phyloP scores from a whole-genome alignment of 2,113 vertebrate genomes.

The Apaloderma vittatum region DNA sequence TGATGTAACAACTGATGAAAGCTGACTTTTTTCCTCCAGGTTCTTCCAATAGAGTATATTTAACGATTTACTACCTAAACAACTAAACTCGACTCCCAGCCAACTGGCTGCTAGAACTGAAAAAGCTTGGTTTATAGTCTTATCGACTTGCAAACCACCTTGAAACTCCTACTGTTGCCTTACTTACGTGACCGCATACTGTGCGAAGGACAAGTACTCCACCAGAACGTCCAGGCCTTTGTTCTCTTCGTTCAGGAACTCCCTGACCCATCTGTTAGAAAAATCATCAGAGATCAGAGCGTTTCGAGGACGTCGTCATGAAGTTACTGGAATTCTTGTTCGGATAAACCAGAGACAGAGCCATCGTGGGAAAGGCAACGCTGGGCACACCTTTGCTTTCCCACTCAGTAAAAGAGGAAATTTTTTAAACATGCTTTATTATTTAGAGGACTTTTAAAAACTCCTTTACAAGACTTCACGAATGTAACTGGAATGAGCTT shows the following conservation, averaged over 20 bases:
- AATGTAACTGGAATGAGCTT: neutral
- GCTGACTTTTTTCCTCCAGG: neutral
- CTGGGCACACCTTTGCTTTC: neutral
- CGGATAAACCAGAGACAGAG: neutral
- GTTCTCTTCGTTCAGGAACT: constrained; percentile 98
- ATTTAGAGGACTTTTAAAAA: neutral
- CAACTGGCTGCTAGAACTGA: neutral
- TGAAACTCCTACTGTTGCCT: neutral
- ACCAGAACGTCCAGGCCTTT: constrained; percentile 97
- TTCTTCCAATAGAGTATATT: neutral
- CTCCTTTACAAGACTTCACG: neutral
- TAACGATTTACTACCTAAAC: neutral
- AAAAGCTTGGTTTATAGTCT: fast-evolving
- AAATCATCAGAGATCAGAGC: neutral
- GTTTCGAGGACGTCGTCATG: neutral
- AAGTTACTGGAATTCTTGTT: neutral
- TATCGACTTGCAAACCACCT: neutral
- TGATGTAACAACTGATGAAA: neutral
- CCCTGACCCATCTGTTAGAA: constrained; percentile 92
- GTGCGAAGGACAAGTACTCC: constrained; percentile 97
- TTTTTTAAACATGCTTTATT: neutral
- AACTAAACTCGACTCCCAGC: neutral
- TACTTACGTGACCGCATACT: constrained; percentile 99
- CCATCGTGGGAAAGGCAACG: neutral
- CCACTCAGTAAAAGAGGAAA: neutral